phyloP scores from a whole-genome alignment of 2,113 vertebrate genomes.

The Willisornis vidua region DNA sequence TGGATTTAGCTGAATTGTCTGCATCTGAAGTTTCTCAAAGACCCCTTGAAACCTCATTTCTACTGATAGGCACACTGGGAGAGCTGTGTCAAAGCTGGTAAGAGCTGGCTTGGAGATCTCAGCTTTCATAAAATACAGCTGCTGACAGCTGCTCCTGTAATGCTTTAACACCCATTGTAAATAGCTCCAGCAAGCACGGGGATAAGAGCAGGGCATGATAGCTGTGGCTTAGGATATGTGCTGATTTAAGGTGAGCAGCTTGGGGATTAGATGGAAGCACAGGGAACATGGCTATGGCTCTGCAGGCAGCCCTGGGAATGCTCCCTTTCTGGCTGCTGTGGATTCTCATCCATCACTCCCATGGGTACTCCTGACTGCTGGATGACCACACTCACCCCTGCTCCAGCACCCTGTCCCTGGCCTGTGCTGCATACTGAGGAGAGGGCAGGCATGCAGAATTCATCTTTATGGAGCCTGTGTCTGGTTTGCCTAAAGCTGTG shows the following conservation, averaged over 20 bases:
- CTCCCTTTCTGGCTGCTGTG: neutral
- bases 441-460: neutral
- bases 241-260: neutral
- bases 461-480: neutral
- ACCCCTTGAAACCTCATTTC: neutral
- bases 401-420: neutral
- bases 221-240: neutral
- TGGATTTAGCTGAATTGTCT: neutral
- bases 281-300: neutral
- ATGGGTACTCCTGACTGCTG: neutral
- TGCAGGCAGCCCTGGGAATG: neutral
- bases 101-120: neutral
- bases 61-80: neutral
- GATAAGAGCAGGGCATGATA: neutral
- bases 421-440: rapidly evolving
- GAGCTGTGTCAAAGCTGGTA: neutral
- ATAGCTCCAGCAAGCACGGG: neutral
- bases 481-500: neutral
- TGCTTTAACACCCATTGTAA: neutral
- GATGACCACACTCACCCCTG: neutral
- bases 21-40: neutral
- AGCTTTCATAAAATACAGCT: neutral
- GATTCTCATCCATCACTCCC: rapidly evolving
- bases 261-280: neutral
- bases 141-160: neutral